phyloP scores from a whole-genome alignment of 2,113 vertebrate species.

The Ia io region DNA sequence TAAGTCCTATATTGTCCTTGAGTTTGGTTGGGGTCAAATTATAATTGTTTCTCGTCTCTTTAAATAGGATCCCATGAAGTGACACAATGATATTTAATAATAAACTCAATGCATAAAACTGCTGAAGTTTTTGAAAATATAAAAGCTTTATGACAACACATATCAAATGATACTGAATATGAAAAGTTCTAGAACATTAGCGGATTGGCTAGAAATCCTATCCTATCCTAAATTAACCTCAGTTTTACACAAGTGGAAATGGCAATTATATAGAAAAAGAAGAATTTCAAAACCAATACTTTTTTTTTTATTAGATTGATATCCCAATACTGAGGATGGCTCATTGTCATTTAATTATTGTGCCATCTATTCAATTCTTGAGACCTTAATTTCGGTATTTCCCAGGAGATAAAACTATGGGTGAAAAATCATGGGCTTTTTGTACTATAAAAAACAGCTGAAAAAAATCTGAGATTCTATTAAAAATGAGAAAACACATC shows the following conservation, averaged over 20 bases:
- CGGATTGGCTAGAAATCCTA: slow-evolving; percentile 52
- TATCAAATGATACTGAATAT: slow-evolving; percentile 49
- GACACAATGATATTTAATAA: slow-evolving; percentile 77
- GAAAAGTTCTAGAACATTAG: slow-evolving; percentile 63
- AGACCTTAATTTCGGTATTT: slow-evolving; percentile 31
- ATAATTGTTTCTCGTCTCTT: slow-evolving; percentile 63
- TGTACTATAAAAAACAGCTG: slow-evolving; percentile 32
- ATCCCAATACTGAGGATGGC: neutral
- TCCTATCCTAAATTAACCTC: slow-evolving; percentile 53
- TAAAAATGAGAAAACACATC: slow-evolving; percentile 56
- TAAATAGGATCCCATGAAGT: slow-evolving; percentile 74
- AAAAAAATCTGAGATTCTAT: slow-evolving; percentile 42
- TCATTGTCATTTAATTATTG: slow-evolving; percentile 36
- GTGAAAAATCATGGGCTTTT: slow-evolving; percentile 60
- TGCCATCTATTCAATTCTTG: slow-evolving; percentile 16
- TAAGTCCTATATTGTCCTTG: slow-evolving; percentile 46
- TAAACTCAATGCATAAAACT: slow-evolving; percentile 77
- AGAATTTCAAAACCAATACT: slow-evolving; percentile 59
- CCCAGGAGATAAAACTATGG: slow-evolving; percentile 44
- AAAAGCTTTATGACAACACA: slow-evolving; percentile 75
- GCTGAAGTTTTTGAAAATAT: slow-evolving; percentile 77
- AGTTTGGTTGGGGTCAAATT: slow-evolving; percentile 62
- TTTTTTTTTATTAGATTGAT: neutral
- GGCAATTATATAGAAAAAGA: slow-evolving; percentile 49
- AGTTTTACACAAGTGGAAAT: slow-evolving; percentile 70